Evolutionary conservation across 2,888 invertebrate genomes (phyloP), one percentile per base, ranked within the genome.

Genomic region (Camptogramma bilineatum): DNA sequence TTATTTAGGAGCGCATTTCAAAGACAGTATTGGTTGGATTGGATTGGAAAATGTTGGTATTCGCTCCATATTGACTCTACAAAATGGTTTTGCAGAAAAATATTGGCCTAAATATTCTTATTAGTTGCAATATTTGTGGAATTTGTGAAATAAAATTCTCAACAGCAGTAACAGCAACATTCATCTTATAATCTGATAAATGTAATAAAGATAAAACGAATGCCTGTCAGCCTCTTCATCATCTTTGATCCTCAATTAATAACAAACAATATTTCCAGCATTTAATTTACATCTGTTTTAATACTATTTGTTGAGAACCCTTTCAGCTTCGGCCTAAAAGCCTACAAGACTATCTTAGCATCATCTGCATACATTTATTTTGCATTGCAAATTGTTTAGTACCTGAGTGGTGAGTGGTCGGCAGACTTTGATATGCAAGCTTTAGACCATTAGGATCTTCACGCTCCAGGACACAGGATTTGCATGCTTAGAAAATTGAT

Each of bases 341-440:
- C 64, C 52, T 52, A 42, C 42, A 52, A 55, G 55, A 34, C 55
- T 44, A 61, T 64, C 64, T 65, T 57, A 57, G 42, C 10, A 52
- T 39, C 42, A 61, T 65, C 61, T 52, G 57, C 56, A 61, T 65
- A 65, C 53, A 65, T 65, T 61, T 58, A 47, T 60, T 64, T 62
- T 62, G 66, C 50, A 66, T 58, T 66, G 66, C 66, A 62, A 66
- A 66, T 66, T 66, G 58, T 66, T 62, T 62, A 46, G 47, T 10
- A 19, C 28, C 34, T 1, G 31, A 59, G 53, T n/a, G n/a, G 44
- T 54, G 53, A 44, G 57, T 21, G 58, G 53, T 31, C 21, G 17
- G n/a, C 17, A 54, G 47, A 56, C 58, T 59, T 66, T 66, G 66
- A 51, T 52, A 55, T 65, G 61, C 61, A 56, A 34, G 34, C 13